Evolutionary conservation across 2,888 invertebrate genomes (phyloP), one percentile per base, ranked within the genome.

Genomic region (Sesia bembeciformis): DNA sequence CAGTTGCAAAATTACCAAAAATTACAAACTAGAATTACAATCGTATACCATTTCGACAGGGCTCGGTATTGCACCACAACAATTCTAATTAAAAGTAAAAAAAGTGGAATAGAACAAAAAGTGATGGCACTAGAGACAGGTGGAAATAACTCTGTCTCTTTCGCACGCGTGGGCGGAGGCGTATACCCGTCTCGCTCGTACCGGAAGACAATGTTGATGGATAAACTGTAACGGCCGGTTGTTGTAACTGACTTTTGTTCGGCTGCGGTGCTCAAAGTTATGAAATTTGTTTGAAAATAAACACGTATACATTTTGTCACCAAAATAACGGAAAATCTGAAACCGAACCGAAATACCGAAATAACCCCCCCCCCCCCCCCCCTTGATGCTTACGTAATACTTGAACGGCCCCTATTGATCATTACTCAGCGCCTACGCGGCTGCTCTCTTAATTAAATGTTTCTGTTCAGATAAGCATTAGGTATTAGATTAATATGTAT

Each of bases 171-270:
- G 0, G 0, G 3, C 2, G 7, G 1, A 3, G 3, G 60, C 52
- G 61, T 81, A 61, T 6, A 4, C 52, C 64, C 56, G 56, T 82
- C 84, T 63, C 73, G 57, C 38, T 84, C 80, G 8, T 71, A 71
- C 69, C 83, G 81, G 83, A 84, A 81, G 78, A 77, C 72, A 60
- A 66, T 63, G 67, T 70, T 76, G 76, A 72, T 77, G 81, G 76
- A 71, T 77, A 81, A 81, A 83, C 70, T 84, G 81, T 87, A 87
- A 88, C 88, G 85, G 85, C 81, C 72, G 70, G 72, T 78, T 80
- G 81, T 80, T 73, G 84, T 84, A 88, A 87, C 85, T 83, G 84
- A 84, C 86, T 86, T 85, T 82, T 81, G 74, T 74, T 70, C 56
- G 56, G 6, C 62, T 61, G 66, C 53, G 78, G 59, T 53, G 65